A percentile compares a stretch with the other conserved stretches of the same genome.
phyloP scores from a whole-genome alignment of 2,888 invertebrate species.

The Drosophila colorata region DNA sequence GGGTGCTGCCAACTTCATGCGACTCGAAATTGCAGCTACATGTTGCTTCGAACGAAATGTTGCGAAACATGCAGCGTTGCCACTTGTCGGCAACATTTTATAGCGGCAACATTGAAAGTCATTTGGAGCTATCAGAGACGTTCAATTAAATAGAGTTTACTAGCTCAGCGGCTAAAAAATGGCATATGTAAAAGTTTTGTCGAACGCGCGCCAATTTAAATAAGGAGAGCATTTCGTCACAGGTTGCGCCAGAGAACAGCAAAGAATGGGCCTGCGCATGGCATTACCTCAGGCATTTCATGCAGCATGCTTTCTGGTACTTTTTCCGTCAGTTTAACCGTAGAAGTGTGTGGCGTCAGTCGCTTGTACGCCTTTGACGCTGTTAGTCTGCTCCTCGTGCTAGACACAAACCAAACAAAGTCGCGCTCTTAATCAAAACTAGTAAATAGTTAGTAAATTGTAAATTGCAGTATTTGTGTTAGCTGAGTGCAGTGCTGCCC shows the following conservation, averaged over 20 bases:
- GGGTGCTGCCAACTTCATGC: constrained; percentile 56
- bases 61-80: constrained; percentile 29
- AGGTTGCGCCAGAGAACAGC: not conserved
- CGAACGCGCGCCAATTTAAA: not conserved
- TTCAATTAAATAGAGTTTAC: not conserved
- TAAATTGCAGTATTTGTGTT: not conserved
- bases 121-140: not conserved
- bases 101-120: not conserved
- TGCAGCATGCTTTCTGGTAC: constrained; percentile 9
- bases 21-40: constrained; percentile 10
- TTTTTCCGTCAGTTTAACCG: constrained; percentile 51
- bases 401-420: constrained; percentile 35
- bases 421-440: constrained; percentile 21
- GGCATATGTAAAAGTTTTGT: not conserved
- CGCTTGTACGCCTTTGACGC: constrained; percentile 17
- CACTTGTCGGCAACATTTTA: constrained; percentile 6
- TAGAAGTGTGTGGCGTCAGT: constrained; percentile 57
- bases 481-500: constrained; percentile 25
- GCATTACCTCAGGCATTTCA: constrained; percentile 29
- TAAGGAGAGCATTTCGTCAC: constrained; percentile 26
- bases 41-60: constrained; percentile 29
- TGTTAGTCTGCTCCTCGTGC: constrained; percentile 36
- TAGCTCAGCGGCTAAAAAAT: not conserved
- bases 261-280: constrained; percentile 28
- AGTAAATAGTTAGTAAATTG: not conserved